These are phyloP conservation scores for Galendromus occidentalis DNA, from an alignment of 1,140 invertebrate genomes.

Conservation along the genomic window DNA sequence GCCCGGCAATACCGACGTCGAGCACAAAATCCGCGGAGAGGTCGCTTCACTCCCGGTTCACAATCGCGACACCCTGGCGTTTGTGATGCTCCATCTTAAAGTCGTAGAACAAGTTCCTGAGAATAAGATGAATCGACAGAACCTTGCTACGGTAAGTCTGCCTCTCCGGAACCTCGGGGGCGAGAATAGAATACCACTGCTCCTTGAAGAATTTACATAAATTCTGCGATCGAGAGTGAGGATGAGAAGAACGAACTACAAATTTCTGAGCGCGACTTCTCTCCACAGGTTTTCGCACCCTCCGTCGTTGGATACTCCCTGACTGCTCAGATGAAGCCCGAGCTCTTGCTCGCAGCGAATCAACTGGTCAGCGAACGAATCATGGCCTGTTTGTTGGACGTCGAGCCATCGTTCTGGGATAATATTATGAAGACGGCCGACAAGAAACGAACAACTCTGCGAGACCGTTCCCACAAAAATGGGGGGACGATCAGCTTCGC, in stretches of 20 bases:
- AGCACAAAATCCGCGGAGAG: neutral
- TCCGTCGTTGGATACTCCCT: neutral
- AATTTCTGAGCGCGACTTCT: too few relatives aligned
- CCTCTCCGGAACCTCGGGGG: neutral
- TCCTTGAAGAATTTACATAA: too few relatives aligned
- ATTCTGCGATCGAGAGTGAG: too few relatives aligned
- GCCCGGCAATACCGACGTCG: neutral
- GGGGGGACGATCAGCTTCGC: neutral
- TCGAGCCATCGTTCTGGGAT: constrained; percentile 5
- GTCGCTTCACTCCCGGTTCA: neutral
- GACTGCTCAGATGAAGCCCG: neutral
- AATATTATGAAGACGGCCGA: neutral
- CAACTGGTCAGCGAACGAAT: neutral
- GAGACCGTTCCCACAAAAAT: neutral
- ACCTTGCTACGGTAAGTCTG: neutral
- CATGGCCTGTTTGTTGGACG: neutral
- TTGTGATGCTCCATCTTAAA: neutral
- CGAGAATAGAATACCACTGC: too few relatives aligned
- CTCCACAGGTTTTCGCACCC: neutral
- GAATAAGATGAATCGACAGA: neutral
- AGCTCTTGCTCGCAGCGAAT: neutral
- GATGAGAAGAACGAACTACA: too few relatives aligned
- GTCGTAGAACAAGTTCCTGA: neutral
- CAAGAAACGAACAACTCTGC: neutral
- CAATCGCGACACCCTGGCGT: constrained; percentile 4